Evolutionary conservation across 2,797 vertebrate species (phyloP).

Genomic region (Anguilla pacifica): DNA sequence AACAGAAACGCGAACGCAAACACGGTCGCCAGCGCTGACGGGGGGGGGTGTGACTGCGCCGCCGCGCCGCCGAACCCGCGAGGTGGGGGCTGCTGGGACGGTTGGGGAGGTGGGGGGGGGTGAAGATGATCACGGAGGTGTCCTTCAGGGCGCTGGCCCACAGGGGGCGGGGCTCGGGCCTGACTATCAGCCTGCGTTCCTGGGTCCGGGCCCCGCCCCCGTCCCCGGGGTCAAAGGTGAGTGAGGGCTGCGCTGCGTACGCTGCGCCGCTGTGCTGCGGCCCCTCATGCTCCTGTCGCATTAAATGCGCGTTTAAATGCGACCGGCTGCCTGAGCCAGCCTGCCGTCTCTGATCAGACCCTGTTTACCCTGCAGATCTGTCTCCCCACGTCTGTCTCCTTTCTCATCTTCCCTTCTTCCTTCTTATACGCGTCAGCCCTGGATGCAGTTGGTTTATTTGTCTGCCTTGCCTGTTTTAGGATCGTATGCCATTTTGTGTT

Average conservation of each 20-base stretch:
- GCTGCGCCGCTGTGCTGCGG: not conserved
- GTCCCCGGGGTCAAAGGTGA: slow-evolving; percentile 61
- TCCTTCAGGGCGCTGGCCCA: slow-evolving; percentile 62
- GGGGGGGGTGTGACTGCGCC: no score
- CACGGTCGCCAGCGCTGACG: no score
- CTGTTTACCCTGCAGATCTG: not conserved
- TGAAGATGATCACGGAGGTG: slow-evolving; percentile 57
- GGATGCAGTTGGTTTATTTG: not conserved
- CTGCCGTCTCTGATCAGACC: not conserved
- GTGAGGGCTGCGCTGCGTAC: slow-evolving; percentile 29
- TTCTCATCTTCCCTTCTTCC: not conserved
- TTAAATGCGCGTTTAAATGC: no score
- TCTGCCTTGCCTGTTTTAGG: not conserved
- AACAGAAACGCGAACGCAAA: not conserved
- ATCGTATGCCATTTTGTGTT: not conserved
- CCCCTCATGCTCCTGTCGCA: no score
- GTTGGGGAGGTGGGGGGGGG: not conserved
- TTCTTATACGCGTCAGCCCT: not conserved
- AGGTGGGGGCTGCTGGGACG: not conserved
- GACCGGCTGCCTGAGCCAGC: no score
- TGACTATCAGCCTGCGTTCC: slow-evolving; percentile 57
- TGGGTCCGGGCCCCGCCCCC: slow-evolving; percentile 38
- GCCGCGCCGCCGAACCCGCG: no score
- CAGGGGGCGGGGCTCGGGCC: slow-evolving; percentile 51
- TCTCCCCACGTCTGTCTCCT: not conserved